Base-by-base conservation (phyloP, 2,888 invertebrate species). In the Disparrhopalites patrizii region DNA sequence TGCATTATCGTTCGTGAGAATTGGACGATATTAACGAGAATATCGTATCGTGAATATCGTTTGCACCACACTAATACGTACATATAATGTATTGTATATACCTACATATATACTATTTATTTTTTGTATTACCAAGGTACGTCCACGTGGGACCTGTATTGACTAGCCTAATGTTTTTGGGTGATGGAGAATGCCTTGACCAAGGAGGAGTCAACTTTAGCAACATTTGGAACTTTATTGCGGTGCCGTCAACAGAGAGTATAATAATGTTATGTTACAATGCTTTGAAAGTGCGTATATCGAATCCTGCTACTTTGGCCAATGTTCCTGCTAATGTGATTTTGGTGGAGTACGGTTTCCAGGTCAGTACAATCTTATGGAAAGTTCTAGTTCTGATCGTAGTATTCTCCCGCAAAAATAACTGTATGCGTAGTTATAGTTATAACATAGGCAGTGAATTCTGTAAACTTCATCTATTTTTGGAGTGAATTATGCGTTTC, bases 341-440 rank as follows among this genome's bases (percentile, higher is more conserved):
- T 68, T 79, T 85, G 47, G 81, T 83, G 36, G 84, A 85, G 76
- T 85, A 84, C 77, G 84, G 84, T 43, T 84, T 84, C 76, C 83
- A 84, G 81, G 84, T 84, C 75, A 5, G 7, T 27, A 30, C 54
- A 50, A n/a, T n/a, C n/a, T n/a, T n/a, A n/a, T n/a, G n/a, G n/a
- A n/a, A n/a, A n/a, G n/a, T n/a, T n/a, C n/a, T n/a, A n/a, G n/a
- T n/a, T n/a, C n/a, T n/a, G n/a, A n/a, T n/a, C n/a, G n/a, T n/a
- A n/a, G n/a, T n/a, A n/a, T n/a, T n/a, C n/a, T n/a, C n/a, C n/a
- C n/a, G n/a, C n/a, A n/a, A n/a, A n/a, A n/a, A n/a, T n/a, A n/a
- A n/a, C n/a, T n/a, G n/a, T n/a, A n/a, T n/a, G n/a, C n/a, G n/a
- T n/a, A n/a, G n/a, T n/a, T n/a, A n/a, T n/a, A 18, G 31, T 7